These are phyloP conservation scores for Idaea dimidiata DNA, from an alignment of 2,888 invertebrate species.

Conservation along the genomic window DNA sequence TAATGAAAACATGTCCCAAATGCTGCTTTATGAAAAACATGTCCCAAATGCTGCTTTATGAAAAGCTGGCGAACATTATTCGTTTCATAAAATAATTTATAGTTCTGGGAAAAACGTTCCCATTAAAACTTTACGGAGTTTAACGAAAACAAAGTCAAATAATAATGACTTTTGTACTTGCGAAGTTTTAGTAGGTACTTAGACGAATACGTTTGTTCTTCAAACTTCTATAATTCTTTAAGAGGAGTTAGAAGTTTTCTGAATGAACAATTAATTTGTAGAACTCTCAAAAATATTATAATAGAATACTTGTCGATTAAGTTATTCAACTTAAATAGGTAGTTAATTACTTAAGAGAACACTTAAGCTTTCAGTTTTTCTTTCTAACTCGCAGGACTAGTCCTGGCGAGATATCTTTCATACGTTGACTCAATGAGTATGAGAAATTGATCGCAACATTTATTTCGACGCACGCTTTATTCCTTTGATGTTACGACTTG, in stretches of 20 bases:
- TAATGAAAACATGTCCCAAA: no score
- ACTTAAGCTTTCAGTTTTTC: no score
- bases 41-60: slow-evolving; percentile 4
- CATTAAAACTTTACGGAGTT: slow-evolving; percentile 40
- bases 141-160: slow-evolving; percentile 37
- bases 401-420: no score
- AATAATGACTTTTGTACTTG: slow-evolving; percentile 39
- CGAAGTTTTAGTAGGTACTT: slow-evolving; percentile 7
- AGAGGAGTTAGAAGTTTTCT: slow-evolving; percentile 3
- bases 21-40: no score
- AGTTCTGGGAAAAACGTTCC: slow-evolving; percentile 27
- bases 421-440: no score
- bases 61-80: slow-evolving; percentile 2
- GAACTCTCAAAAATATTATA: background rate
- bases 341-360: no score
- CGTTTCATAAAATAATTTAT: slow-evolving; percentile 15
- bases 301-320: background rate
- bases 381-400: no score
- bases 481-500: no score
- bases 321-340: background rate
- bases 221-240: slow-evolving; percentile 30
- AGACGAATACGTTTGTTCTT: slow-evolving; percentile 29
- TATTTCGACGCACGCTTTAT: no score
- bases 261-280: slow-evolving; percentile 1
- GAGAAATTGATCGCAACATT: no score